Evolutionary conservation across 2,113 vertebrate species (phyloP).

Genomic region (Ochotona princeps): DNA sequence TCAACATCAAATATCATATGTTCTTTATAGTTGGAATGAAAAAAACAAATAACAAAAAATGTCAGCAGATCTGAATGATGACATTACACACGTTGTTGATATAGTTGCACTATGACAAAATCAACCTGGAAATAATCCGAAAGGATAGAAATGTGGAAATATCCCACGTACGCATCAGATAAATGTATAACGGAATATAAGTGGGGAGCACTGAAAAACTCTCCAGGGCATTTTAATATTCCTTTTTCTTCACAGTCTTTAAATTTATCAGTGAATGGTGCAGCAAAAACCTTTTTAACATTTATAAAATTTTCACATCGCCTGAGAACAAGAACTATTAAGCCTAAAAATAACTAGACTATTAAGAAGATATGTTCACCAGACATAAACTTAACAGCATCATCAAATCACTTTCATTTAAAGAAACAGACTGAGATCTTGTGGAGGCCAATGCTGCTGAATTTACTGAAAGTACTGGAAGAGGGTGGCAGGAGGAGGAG

Average conservation of each 20-base stretch:
- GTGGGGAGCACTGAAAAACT: not conserved
- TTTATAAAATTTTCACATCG: not conserved
- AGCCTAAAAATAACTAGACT: not conserved
- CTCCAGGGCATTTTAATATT: constrained; percentile 10
- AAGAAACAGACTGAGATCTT: not conserved
- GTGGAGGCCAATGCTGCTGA: not conserved
- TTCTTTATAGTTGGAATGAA: not conserved
- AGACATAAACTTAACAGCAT: constrained; percentile 29
- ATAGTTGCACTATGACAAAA: not conserved
- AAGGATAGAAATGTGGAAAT: constrained; percentile 26
- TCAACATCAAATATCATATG: not conserved
- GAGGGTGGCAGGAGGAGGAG: not conserved
- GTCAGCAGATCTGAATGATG: not conserved
- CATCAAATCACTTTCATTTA: not conserved
- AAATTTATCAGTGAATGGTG: not conserved
- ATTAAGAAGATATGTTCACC: not conserved
- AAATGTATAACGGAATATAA: not conserved
- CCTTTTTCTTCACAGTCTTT: not conserved
- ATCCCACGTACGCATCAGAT: not conserved
- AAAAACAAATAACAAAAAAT: constrained; percentile 35
- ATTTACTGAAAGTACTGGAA: not conserved
- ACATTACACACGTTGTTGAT: not conserved
- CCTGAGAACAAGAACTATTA: constrained; percentile 13
- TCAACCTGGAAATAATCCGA: not conserved
- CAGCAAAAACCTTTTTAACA: not conserved